Percentiles rank a stretch among this genome's conserved stretches.
Conservation (phyloP, 2,113 vertebrate genomes). For the Brachyhypopomus occidentalis region DNA sequence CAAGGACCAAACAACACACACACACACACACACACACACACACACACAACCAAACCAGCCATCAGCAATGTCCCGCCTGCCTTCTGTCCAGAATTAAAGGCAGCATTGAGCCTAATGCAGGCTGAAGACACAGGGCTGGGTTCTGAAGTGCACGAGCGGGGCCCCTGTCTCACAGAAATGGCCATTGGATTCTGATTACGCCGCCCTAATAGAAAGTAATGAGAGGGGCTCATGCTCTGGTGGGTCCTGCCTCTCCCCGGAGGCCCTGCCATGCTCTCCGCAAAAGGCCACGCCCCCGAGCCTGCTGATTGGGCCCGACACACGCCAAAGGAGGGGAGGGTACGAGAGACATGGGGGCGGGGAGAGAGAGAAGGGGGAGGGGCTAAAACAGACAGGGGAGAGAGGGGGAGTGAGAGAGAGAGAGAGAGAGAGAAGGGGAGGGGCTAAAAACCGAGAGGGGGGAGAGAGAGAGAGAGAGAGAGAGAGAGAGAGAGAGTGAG, state of each 20-base stretch:
- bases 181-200: constrained; percentile 67
- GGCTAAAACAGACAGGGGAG: neutral
- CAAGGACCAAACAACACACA: constrained; percentile 19
- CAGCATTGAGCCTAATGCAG: constrained; percentile 57
- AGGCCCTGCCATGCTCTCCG: constrained; percentile 35
- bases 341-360: neutral
- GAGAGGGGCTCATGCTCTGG: constrained; percentile 60
- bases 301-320: constrained; percentile 52
- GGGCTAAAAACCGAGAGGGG: neutral
- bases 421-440: neutral
- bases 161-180: constrained; percentile 62
- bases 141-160: constrained; percentile 38
- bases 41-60: too few species aligned
- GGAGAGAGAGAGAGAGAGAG: neutral
- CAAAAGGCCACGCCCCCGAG: constrained; percentile 55
- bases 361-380: constrained; percentile 2
- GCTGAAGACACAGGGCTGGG: constrained; percentile 56
- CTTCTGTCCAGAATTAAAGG: constrained; percentile 52
- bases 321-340: constrained; percentile 22
- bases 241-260: constrained; percentile 57
- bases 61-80: constrained; percentile 22
- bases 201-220: constrained; percentile 68
- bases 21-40: too few species aligned
- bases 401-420: neutral
- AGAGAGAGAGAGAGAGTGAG: constrained; percentile 1